Base-by-base conservation (phyloP, 2,797 vertebrate genomes). In the Schizopygopsis malacanthus region DNA sequence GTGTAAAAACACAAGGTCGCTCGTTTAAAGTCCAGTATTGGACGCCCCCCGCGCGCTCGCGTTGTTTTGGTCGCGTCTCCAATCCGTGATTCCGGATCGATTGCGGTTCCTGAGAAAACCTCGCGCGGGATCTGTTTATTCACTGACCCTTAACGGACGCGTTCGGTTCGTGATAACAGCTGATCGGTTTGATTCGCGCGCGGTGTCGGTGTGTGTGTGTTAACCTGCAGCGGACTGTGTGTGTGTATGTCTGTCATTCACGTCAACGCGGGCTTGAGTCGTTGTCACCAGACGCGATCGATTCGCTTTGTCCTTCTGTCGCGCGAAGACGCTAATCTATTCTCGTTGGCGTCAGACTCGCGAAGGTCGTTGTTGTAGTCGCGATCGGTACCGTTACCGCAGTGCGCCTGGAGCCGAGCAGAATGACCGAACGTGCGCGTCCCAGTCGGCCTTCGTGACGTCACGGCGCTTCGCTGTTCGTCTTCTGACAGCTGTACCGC, bases 51-150 rank as follows among this genome's bases (percentile, higher is more conserved):
- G 33, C 33, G 28, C 15, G 9, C 4, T 11, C n/a, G 59, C 9
- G 25, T 6, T 8, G 10, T 47, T 22, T 45, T 71, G 3, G 25
- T 61, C 59, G 59, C 71, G 50, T 78, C 76, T 85, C 20, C 43
- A 39, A 75, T 86, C 87, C 65, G 59, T 84, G 22, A 43, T 82
- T 94, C 93, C 1, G 87, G 88, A 84, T 95, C 93, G 16, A 92
- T 87, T 94, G 88, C 93, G 85, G 77, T 28, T 80, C 92, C 93
- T 94, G 91, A 41, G 39, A 45, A 71, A 71, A 43, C 2, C 20
- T 18, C 37, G 20, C 39, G 54, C 20, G 67, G 9, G 5, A 33
- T 41, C 18, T 41, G 37, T 20, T 71, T 28, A 28, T 16, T 28
- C 3, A 6, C 5, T 25, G 43, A 1, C 71, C 4, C 25, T 15